A percentile compares a stretch with the other conserved stretches of the same genome.
Evolutionary conservation across 1,140 invertebrate genomes (phyloP).

Genomic region (Microplitis mediator): DNA sequence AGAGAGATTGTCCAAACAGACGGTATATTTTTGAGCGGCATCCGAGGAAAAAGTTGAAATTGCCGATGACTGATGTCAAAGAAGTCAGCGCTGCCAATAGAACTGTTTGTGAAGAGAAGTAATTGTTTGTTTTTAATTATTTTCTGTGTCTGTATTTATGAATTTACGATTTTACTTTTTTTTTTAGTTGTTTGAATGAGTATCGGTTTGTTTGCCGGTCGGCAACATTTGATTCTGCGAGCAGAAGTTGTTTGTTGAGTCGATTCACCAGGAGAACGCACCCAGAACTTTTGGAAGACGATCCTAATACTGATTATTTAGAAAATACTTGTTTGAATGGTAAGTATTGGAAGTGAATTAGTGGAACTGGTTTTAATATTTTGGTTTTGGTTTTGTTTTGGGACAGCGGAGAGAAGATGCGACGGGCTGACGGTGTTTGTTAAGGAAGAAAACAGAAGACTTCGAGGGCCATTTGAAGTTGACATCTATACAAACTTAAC

Average conservation of each 20-base stretch:
- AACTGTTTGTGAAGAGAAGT: constrained; percentile 87
- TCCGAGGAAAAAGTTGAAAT: constrained; percentile 79
- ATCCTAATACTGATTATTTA: constrained; percentile 86
- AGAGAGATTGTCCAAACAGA: constrained; percentile 84
- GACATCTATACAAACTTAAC: constrained; percentile 85
- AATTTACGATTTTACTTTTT: not conserved
- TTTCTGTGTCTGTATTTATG: not conserved
- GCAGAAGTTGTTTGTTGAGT: constrained; percentile 79
- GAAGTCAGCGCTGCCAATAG: constrained; percentile 80
- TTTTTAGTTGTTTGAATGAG: constrained; percentile 79
- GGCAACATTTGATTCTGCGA: constrained; percentile 77
- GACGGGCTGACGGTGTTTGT: constrained; percentile 85
- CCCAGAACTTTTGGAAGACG: constrained; percentile 80
- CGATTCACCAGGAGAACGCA: constrained; percentile 83
- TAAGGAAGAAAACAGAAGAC: constrained; percentile 86
- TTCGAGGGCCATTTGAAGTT: constrained; percentile 85
- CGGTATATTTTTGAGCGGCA: constrained; percentile 87
- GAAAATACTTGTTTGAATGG: constrained; percentile 90
- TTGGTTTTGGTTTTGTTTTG: not conserved
- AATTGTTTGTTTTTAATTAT: constrained; percentile 19
- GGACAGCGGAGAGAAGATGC: constrained; percentile 78
- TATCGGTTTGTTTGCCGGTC: constrained; percentile 87
- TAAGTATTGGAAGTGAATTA: constrained; percentile 44
- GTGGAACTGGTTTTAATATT: not conserved
- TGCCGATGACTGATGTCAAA: constrained; percentile 78